Base-by-base conservation (phyloP, 30 jellyfish, hydroid and myxozoan genomes). In the Chrysaora quinquecirrha region DNA sequence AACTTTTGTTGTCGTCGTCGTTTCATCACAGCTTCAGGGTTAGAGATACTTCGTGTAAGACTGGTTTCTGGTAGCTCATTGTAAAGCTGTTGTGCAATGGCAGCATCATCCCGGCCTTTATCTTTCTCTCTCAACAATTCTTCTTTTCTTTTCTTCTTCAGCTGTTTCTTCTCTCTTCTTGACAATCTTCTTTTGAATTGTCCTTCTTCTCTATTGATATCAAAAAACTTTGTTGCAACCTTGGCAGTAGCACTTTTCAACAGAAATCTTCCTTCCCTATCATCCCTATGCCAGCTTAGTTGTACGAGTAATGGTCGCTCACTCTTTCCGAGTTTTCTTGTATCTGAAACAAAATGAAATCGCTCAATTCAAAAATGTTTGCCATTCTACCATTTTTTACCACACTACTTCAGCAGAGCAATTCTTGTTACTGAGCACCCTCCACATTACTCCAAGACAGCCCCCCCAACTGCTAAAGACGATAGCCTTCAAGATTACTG, bases 11-110 rank as follows among this genome's bases (percentile, higher is more conserved):
- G 96, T 66, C 99, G 78, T 71, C 96, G 86, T 24, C 99, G 58
- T 66, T 94, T 68, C 97, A 95, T 89, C 33, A 89, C 98, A 22
- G 97, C 97, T 56, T 95, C 97, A 1, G 97, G 97, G 63, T 95
- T 95, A 0, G 97, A 89, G 22, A 86, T 95, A 25, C 90, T 94
- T 47, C 99, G 76, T 1, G 97, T 88, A 16, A 94, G 95, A 11
- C 92, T 84, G 11, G 97, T 87, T 47, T 94, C 97, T 33, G 99
- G 97, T 23, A 87, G 80, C 81, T 87, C 99, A 68, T 67, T 77
- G 65, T 82, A 94, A 31, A 93, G 68, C 30, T 93, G 58, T 34
- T 93, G 90, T 3, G 97, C 96, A 64, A 81, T 78, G 23, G 87
- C 90, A 14, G 76, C 60, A 52, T 87, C 97, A 1, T 73, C 91